These are phyloP conservation scores for Volucella bombylans DNA, from an alignment of 2,888 invertebrate species.

Conservation along the genomic window DNA sequence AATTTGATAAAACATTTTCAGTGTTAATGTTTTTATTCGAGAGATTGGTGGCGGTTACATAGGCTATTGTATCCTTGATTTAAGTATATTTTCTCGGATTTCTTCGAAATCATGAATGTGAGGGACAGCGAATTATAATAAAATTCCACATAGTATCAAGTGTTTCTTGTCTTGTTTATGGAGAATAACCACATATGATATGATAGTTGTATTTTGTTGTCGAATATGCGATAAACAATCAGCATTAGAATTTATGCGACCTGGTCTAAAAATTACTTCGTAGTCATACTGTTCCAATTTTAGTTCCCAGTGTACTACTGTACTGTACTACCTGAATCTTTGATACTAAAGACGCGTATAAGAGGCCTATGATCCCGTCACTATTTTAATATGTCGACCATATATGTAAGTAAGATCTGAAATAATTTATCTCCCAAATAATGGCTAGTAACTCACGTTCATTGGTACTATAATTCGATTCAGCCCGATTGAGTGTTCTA, in stretches of 20 bases:
- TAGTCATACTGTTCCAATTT: constrained; percentile 25
- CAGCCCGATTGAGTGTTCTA: constrained; percentile 73
- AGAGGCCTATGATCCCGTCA: constrained; percentile 14
- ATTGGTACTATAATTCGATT: constrained; percentile 51
- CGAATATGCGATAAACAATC: constrained; percentile 57
- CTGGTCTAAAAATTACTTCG: constrained; percentile 61
- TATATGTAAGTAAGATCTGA: constrained; percentile 76
- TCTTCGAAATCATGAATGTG: constrained; percentile 24
- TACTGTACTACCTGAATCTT: constrained; percentile 33
- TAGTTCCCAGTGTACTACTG: constrained; percentile 73
- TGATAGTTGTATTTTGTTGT: neutral
- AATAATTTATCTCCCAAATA: constrained; percentile 70
- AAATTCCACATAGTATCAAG: constrained; percentile 41
- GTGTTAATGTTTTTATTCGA: constrained; percentile 1
- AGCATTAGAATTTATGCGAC: constrained; percentile 68
- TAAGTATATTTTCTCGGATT: no score
- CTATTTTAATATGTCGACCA: constrained; percentile 56
- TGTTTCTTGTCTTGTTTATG: constrained; percentile 15
- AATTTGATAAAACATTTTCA: constrained; percentile 5
- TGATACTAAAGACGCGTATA: constrained; percentile 8
- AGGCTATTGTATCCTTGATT: constrained; percentile 11
- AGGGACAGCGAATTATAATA: constrained; percentile 27
- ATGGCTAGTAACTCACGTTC: no score
- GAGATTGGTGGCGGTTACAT: constrained; percentile 21
- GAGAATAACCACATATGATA: no score